Conservation (phyloP, 2,888 invertebrate species). For the Metallyticus violacea region DNA sequence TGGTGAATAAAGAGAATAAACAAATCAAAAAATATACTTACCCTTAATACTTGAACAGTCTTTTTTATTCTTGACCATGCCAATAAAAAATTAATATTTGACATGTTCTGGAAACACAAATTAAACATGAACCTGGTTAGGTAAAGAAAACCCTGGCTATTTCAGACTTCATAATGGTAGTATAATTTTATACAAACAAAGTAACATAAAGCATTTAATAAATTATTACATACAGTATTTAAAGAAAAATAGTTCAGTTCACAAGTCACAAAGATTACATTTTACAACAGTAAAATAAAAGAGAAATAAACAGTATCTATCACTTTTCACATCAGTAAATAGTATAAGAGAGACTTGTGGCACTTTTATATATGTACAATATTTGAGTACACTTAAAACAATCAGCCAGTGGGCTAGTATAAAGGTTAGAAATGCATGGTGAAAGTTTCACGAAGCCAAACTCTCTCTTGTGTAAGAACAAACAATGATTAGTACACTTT, state of each 20-base stretch:
- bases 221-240: slow-evolving; percentile 11
- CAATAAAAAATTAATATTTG: neutral
- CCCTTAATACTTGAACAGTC: too few relatives aligned
- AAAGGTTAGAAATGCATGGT: neutral
- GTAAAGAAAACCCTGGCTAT: neutral
- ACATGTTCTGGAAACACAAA: neutral
- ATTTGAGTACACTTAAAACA: neutral
- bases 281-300: slow-evolving; percentile 6
- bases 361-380: neutral
- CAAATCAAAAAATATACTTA: too few relatives aligned
- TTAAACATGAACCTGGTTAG: neutral
- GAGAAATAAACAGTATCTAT: neutral
- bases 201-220: slow-evolving; percentile 12
- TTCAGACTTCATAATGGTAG: neutral
- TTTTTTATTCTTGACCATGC: too few relatives aligned
- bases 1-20: too few relatives aligned
- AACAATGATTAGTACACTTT: neutral
- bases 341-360: neutral
- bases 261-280: slow-evolving; percentile 12
- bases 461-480: neutral
- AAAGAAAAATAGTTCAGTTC: slow-evolving; percentile 1
- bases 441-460: neutral
- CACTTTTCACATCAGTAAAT: neutral
- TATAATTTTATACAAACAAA: slow-evolving; percentile 8
- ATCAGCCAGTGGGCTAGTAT: neutral